Base-by-base conservation (phyloP, 2,888 invertebrate genomes). In the Idaea dimidiata region DNA sequence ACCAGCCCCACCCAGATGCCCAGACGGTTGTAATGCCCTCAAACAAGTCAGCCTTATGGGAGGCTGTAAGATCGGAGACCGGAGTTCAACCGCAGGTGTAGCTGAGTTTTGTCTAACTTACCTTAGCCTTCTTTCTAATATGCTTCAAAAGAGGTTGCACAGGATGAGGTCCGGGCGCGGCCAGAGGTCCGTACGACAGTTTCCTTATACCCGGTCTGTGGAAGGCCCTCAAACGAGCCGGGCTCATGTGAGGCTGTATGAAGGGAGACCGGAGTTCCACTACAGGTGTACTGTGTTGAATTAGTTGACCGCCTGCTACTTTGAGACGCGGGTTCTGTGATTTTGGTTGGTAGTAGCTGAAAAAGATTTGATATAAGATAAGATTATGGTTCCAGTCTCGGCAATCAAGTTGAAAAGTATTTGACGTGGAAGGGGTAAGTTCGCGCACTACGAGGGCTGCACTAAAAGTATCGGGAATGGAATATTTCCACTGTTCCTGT, bases 241-340 rank as follows among this genome's bases (percentile, higher is more conserved):
- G 91, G 0, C 96, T 96, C 96, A 98, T 96, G 82, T 97, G 97
- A 0, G 98, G 98, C 68, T 99, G 99, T 67, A 99, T 97, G 90
- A 99, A 99, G 0, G 99, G 98, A 5, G 96, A 96, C 31, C 98
- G 94, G 2, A 99, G 90, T 83, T 99, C 99, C 8, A 99, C 97
- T 0, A 99, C 98, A 0, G 99, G 99, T 0, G 98, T 99, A 54
- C 99, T 99, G 89, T 99, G 99, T 84, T 99, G 98, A 65, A 98
- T 97, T 3, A 98, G 93, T 85, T 97, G 97, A 0, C 97, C 97
- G 1, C 97, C 98, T 10, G 97, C 97, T 4, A 98, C 97, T 87
- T 97, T 97, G 0, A 97, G 93, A 31, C 97, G 94, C 16, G 96
- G 91, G 10, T 97, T 95, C 10, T 97, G 96, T 0, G 97, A 97